Evolutionary conservation across 2,888 invertebrate genomes (phyloP).

Genomic region (Pteria penguin): DNA sequence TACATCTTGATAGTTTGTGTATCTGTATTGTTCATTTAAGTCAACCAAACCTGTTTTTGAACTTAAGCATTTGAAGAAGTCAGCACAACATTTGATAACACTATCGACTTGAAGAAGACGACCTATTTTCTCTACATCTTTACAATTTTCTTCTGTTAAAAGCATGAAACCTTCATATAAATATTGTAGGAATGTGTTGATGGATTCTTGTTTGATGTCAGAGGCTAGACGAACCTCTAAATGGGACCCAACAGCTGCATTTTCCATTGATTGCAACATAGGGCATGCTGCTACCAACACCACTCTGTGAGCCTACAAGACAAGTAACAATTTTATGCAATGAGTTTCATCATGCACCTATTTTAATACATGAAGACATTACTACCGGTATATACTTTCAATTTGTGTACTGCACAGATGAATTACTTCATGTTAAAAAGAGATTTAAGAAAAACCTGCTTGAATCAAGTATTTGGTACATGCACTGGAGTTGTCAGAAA

Average conservation of each 20-base stretch:
- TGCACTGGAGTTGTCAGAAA: no score
- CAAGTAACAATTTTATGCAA: no score
- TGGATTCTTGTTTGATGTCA: slow-evolving; percentile 49
- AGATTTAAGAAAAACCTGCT: no score
- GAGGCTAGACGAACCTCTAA: slow-evolving; percentile 51
- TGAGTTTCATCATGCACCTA: no score
- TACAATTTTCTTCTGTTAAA: slow-evolving; percentile 52
- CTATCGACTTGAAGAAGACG: slow-evolving; percentile 52
- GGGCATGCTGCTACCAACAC: slow-evolving; percentile 56
- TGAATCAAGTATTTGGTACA: no score
- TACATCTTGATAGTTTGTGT: slow-evolving; percentile 44
- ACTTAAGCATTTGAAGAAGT: slow-evolving; percentile 46
- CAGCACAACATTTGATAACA: slow-evolving; percentile 52
- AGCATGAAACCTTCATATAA: slow-evolving; percentile 56
- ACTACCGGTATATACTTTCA: no score
- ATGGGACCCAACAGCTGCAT: slow-evolving; percentile 43
- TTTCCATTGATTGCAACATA: slow-evolving; percentile 55
- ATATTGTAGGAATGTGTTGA: slow-evolving; percentile 51
- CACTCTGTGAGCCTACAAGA: slow-evolving; percentile 49
- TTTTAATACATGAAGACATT: no score
- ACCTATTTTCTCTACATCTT: slow-evolving; percentile 51
- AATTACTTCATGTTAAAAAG: no score
- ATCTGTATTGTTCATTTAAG: slow-evolving; percentile 36
- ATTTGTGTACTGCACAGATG: no score
- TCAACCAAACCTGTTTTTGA: slow-evolving; percentile 32